Conservation (phyloP, 1,140 invertebrate genomes). For the Drosophila miranda region DNA sequence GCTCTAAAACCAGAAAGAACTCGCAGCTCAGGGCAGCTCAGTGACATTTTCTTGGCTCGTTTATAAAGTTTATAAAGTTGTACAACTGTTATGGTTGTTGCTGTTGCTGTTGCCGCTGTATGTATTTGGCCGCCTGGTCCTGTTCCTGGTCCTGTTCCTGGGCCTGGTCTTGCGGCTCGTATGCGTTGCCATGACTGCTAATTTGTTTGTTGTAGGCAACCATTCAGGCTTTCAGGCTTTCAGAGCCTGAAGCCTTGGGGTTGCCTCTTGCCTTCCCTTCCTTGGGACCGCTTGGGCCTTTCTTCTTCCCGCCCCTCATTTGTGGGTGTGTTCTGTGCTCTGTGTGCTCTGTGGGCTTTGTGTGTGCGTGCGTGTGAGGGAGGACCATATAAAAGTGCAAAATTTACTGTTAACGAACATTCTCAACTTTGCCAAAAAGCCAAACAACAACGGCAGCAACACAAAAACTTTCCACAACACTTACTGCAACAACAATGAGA, state of each 20-base stretch:
- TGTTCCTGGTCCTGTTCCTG: too few relatives aligned
- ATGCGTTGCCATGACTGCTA: constrained; percentile 73
- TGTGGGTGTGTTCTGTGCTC: background rate
- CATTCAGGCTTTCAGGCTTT: constrained; percentile 52
- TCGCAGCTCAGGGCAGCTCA: constrained; percentile 16
- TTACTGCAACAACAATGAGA: constrained; percentile 70
- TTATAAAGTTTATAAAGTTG: constrained; percentile 73
- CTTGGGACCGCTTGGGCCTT: background rate
- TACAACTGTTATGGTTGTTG: constrained; percentile 42
- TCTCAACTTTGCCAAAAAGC: constrained; percentile 80
- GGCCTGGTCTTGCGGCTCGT: constrained; percentile 39
- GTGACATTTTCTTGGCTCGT: constrained; percentile 55
- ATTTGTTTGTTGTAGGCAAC: constrained; percentile 78
- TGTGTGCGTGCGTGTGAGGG: constrained; percentile 10
- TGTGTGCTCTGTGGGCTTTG: background rate
- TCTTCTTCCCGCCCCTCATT: background rate
- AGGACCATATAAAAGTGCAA: constrained; percentile 57
- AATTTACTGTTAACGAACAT: constrained; percentile 78
- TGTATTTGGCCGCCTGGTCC: too few relatives aligned
- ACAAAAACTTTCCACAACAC: constrained; percentile 79
- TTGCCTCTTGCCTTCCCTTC: background rate
- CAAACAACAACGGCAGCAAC: constrained; percentile 78
- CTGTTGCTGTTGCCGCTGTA: constrained; percentile 25
- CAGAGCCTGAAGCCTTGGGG: background rate
- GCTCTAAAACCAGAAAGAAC: constrained; percentile 20